phyloP scores from a whole-genome alignment of 2,113 vertebrate genomes.

The Neogale vison region DNA sequence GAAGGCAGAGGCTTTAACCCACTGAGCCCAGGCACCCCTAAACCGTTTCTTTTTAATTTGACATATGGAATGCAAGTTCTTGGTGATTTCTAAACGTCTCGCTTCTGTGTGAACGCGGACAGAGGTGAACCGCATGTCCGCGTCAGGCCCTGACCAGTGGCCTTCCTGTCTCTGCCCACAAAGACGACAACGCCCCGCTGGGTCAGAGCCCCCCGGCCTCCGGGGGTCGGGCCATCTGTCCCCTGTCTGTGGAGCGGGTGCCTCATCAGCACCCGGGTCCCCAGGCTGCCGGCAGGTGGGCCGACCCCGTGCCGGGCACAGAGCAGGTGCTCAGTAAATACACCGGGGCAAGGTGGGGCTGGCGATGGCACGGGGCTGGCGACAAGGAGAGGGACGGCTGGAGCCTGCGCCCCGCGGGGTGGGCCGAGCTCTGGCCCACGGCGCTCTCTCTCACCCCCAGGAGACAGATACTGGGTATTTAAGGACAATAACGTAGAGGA shows the following conservation, averaged over 20 bases:
- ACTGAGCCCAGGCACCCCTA: neutral
- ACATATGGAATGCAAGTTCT: neutral
- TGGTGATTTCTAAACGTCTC: neutral
- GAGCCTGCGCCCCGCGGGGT: neutral
- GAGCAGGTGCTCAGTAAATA: neutral
- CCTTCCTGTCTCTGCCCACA: neutral
- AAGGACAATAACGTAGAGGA: constrained; percentile 97
- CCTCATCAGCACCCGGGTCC: neutral
- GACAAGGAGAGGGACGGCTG: neutral
- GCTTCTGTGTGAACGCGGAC: neutral
- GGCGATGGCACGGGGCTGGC: accelerated
- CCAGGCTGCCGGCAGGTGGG: neutral
- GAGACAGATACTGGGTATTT: constrained; percentile 97
- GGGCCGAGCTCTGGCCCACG: neutral
- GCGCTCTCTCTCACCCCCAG: constrained; percentile 82
- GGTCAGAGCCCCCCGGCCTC: neutral
- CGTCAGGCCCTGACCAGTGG: neutral
- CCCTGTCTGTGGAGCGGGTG: accelerated
- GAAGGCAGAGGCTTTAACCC: too few relatives aligned
- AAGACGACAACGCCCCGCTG: neutral
- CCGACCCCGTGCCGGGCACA: accelerated
- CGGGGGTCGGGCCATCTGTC: neutral
- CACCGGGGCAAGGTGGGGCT: accelerated
- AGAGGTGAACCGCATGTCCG: accelerated
- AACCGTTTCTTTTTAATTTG: neutral